Conservation (phyloP, 2,888 invertebrate species). For the Microplitis deprimator region DNA sequence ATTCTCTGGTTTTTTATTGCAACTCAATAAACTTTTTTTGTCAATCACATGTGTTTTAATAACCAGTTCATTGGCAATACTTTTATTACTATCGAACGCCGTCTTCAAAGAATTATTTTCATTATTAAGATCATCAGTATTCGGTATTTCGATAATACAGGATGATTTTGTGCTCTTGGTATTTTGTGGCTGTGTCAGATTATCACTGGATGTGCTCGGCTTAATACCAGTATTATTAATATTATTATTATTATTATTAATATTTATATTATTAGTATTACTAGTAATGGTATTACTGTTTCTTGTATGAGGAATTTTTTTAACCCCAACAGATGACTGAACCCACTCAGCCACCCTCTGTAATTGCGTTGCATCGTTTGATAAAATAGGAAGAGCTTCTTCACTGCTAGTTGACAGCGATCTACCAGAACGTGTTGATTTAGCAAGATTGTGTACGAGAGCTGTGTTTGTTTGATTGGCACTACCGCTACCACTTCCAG, state of each 20-base stretch:
- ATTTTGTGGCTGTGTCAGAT: background rate
- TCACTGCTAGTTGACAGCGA: constrained; percentile 65
- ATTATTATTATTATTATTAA: constrained; percentile 14
- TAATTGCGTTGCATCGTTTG: constrained; percentile 70
- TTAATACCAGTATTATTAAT: background rate
- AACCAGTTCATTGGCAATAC: background rate
- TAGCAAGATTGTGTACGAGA: constrained; percentile 62
- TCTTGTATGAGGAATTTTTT: constrained; percentile 22
- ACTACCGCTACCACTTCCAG: constrained; percentile 35
- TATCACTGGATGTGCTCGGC: background rate
- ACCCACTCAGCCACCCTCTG: constrained; percentile 85
- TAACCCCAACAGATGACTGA: constrained; percentile 69
- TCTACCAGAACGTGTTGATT: constrained; percentile 59
- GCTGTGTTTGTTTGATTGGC: constrained; percentile 55
- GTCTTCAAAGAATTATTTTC: background rate
- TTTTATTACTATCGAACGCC: background rate
- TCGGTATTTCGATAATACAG: constrained; percentile 21
- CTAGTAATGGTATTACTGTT: background rate
- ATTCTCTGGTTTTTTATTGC: constrained; percentile 19
- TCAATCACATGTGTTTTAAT: background rate
- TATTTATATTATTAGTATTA: constrained; percentile 10
- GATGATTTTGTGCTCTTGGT: background rate
- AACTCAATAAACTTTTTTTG: background rate
- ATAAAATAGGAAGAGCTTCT: constrained; percentile 57
- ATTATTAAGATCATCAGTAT: constrained; percentile 8